Conservation (phyloP, 2,888 invertebrate genomes). For the Eilema griseolum region DNA sequence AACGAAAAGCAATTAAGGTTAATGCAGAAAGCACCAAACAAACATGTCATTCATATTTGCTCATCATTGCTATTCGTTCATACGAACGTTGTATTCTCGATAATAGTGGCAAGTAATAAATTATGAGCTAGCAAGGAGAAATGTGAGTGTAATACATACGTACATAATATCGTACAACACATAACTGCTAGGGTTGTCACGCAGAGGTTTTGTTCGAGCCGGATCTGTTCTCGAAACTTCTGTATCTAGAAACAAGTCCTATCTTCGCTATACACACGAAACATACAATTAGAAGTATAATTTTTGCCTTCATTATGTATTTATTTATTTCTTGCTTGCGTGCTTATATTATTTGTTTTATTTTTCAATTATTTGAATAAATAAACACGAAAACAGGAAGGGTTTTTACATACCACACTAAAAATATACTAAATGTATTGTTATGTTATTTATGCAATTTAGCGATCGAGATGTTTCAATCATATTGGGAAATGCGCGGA, state of each 20-base stretch:
- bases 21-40: slow-evolving; percentile 5
- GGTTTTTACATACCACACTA: too few species aligned
- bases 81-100: slow-evolving; percentile 8
- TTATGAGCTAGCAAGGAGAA: slow-evolving; percentile 47
- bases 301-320: too few species aligned
- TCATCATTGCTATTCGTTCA: neutral
- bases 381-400: too few species aligned
- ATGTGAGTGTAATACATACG: slow-evolving; percentile 43
- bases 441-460: too few species aligned
- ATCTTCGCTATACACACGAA: too few species aligned
- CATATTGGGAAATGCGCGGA: too few species aligned
- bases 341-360: too few species aligned
- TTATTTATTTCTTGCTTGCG: too few species aligned
- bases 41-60: neutral
- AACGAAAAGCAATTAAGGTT: neutral
- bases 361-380: too few species aligned
- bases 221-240: slow-evolving; percentile 16
- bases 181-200: slow-evolving; percentile 39
- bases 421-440: too few species aligned
- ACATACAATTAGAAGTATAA: too few species aligned
- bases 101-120: slow-evolving; percentile 37
- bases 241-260: neutral
- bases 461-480: too few species aligned
- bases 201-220: neutral
- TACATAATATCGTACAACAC: slow-evolving; percentile 48